Evolutionary conservation across 2,113 vertebrate genomes (phyloP), one percentile per base, ranked within the genome.

Genomic region (Corythornis vintsioides): DNA sequence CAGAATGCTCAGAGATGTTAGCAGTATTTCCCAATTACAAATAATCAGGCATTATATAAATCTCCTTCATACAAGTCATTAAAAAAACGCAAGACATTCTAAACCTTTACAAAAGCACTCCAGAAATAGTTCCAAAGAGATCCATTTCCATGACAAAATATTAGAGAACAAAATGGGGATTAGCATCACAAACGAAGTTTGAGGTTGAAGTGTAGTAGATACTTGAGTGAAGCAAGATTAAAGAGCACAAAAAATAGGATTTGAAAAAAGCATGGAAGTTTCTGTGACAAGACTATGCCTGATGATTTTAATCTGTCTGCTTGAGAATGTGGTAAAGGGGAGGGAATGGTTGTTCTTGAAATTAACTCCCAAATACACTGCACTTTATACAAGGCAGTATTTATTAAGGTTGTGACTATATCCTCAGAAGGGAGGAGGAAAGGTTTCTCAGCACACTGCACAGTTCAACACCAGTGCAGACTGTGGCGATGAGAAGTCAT

Each of bases 31-130:
- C 97, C 97, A 97, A 97, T 97, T 98, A 98, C 98, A 98, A 96
- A 98, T 97, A 97, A 95, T 96, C 97, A 97, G 96, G 97, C 97
- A 98, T 97, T 92, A 97, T 97, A 98, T 97, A 98, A 97, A 97
- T 97, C 97, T 98, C 98, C 97, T 98, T 98, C 97, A 97, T 97
- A 98, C 97, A 98, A 93, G 92, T 97, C 91, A 97, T 96, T 93
- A 96, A 96, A 97, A 96, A 96, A 95, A 91, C 91, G 93, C 95
- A 96, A 94, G 84, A 97, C 96, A 97, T 95, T 96, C 95, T 95
- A 97, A 96, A 94, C 96, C 95, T 96, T 96, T 96, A 96, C 92
- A 97, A 96, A 96, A 97, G 83, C 96, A 95, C 95, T 97, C 96
- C 93, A 97, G 96, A 97, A 97, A 96, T 92, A 96, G 91, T 93